phyloP scores from a whole-genome alignment of 2,888 invertebrate species.

The Tiliacea citrago region DNA sequence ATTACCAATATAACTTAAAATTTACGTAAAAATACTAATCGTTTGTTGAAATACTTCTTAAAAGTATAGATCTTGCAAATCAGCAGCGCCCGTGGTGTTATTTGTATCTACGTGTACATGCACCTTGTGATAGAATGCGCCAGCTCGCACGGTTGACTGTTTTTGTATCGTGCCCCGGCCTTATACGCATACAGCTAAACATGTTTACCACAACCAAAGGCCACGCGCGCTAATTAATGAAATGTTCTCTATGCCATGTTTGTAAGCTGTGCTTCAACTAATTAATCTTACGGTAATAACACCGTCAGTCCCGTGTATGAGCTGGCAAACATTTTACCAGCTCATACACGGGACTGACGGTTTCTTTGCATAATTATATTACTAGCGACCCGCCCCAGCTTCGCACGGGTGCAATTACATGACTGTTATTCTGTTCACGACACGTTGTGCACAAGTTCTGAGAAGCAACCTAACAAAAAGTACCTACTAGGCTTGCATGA shows the following conservation, averaged over 20 bases:
- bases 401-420: no score
- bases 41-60: background rate
- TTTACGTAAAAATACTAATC: background rate
- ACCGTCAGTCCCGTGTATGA: no score
- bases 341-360: background rate
- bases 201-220: background rate
- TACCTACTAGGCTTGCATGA: no score
- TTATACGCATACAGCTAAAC: background rate
- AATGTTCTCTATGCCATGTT: background rate
- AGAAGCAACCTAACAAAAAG: no score
- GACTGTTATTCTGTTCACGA: no score
- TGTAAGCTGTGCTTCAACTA: background rate
- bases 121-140: background rate
- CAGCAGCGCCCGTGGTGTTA: background rate
- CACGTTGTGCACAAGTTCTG: no score
- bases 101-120: background rate
- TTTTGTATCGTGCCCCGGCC: background rate
- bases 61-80: background rate
- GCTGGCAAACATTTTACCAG: conserved; percentile 7
- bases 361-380: background rate
- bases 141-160: background rate
- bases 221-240: background rate
- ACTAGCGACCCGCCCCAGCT: no score
- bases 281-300: background rate
- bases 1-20: background rate